phyloP scores from a whole-genome alignment of 1,140 invertebrate genomes.

The Diabrotica undecimpunctata region DNA sequence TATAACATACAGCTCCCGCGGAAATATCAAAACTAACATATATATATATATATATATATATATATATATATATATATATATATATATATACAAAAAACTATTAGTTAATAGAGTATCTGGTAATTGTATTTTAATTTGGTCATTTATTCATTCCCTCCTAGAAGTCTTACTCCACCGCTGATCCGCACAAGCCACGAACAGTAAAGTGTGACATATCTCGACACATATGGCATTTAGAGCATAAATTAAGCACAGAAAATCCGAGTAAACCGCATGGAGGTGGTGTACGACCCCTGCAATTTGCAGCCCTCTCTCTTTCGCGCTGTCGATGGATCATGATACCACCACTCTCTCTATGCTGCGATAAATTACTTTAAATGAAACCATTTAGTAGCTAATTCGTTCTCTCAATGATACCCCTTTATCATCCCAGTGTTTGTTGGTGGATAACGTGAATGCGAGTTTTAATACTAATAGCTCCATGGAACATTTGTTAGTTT shows the following conservation, averaged over 20 bases:
- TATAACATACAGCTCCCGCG: no score
- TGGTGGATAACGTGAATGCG: neutral
- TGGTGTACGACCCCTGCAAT: conserved; percentile 23
- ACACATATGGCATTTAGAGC: conserved; percentile 30
- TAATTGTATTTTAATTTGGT: no score
- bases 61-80: no score
- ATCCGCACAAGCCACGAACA: neutral
- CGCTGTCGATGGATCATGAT: neutral
- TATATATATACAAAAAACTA: no score
- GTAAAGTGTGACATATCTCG: conserved; percentile 26
- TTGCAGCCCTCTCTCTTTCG: conserved; percentile 19
- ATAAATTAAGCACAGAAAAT: conserved; percentile 38
- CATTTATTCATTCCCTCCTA: no score
- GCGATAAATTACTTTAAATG: conserved; percentile 32
- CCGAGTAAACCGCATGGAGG: conserved; percentile 32
- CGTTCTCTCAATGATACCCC: neutral
- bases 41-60: no score
- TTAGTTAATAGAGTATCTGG: no score
- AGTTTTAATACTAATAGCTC: neutral
- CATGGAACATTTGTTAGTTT: no score
- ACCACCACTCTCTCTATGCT: conserved; percentile 5
- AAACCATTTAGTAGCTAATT: conserved; percentile 16
- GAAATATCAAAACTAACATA: no score
- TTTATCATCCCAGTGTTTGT: neutral
- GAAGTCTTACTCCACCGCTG: no score